phyloP scores from a whole-genome alignment of 2,113 vertebrate species.

The Junco hyemalis region DNA sequence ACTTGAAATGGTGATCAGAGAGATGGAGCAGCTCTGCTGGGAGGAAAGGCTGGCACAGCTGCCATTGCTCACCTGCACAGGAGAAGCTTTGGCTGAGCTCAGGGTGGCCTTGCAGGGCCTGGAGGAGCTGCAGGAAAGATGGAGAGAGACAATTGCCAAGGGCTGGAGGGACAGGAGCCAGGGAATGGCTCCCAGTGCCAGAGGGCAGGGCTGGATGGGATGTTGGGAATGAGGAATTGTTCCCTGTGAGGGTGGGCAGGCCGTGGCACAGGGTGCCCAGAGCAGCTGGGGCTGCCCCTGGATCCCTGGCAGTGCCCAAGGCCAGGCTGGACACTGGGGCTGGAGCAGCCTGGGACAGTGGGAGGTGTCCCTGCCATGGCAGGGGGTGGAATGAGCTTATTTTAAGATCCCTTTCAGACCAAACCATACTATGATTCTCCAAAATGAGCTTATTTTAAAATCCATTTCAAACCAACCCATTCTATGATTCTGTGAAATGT shows the following conservation, averaged over 20 bases:
- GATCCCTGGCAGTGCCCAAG: background rate
- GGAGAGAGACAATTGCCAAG: background rate
- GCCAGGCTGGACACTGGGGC: background rate
- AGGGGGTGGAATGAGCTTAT: fast-evolving
- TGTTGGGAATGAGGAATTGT: background rate
- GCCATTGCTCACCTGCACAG: background rate
- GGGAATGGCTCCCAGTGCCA: background rate
- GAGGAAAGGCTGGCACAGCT: background rate
- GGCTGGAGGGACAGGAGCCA: fast-evolving
- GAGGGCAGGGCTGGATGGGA: background rate
- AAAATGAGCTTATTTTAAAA: background rate
- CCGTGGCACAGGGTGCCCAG: background rate
- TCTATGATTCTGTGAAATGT: background rate
- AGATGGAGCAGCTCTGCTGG: background rate
- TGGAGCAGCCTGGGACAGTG: background rate
- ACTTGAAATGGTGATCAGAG: background rate
- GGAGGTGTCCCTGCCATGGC: background rate
- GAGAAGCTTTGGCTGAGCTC: background rate
- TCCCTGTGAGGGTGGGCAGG: background rate
- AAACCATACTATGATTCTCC: background rate
- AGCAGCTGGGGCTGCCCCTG: background rate
- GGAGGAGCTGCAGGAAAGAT: background rate
- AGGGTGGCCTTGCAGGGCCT: background rate
- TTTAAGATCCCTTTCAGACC: background rate
- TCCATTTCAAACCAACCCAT: background rate